phyloP scores from a whole-genome alignment of 2,113 vertebrate species.

The Muntiacus muntjak region DNA sequence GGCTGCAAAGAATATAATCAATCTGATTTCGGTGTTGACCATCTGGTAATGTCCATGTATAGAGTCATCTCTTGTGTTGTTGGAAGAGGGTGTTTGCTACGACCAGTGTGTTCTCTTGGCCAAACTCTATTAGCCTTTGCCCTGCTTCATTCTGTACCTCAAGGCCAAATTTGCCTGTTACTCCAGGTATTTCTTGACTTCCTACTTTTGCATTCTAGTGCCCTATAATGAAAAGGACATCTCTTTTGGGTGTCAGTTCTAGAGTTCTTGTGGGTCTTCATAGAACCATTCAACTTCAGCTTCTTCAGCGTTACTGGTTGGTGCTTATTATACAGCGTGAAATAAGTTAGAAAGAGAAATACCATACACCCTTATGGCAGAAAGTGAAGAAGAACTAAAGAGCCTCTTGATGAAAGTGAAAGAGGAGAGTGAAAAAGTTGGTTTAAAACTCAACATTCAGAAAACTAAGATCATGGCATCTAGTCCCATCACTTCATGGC shows the following conservation, averaged over 20 bases:
- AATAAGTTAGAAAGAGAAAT: not conserved
- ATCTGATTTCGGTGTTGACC: not conserved
- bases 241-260: not conserved
- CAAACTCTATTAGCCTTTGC: not conserved
- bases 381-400: not conserved
- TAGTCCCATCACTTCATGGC: not conserved
- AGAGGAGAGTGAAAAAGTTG: not conserved
- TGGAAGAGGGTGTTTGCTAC: not conserved
- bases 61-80: not conserved
- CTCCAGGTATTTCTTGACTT: not conserved
- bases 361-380: not conserved
- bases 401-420: not conserved
- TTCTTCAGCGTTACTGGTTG: not conserved
- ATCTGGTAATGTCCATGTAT: not conserved
- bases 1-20: not conserved
- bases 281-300: not conserved
- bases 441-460: not conserved
- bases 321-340: not conserved
- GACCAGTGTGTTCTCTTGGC: not conserved
- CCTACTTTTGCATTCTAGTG: not conserved
- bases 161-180: not conserved
- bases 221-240: not conserved
- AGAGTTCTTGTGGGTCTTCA: not conserved
- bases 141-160: not conserved
- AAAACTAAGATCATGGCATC: not conserved